Conservation (phyloP, 2,888 invertebrate genomes). For the Theretra japonica region DNA sequence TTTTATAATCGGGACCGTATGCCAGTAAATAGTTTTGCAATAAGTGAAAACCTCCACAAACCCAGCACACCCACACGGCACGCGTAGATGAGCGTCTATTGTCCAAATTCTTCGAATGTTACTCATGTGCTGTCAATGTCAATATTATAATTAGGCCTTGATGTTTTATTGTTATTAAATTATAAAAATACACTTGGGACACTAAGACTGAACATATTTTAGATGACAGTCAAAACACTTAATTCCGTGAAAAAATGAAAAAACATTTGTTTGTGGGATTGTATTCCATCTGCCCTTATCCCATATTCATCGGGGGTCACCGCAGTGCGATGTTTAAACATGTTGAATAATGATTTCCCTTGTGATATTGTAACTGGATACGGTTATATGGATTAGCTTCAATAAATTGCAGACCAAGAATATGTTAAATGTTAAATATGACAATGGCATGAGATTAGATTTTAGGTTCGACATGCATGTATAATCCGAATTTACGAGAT, state of each 20-base stretch:
- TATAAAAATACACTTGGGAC: conserved; percentile 2
- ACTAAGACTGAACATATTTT: not conserved
- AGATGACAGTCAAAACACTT: not conserved
- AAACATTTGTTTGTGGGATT: too few relatives aligned
- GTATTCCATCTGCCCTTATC: too few relatives aligned
- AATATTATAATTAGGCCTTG: conserved; percentile 12
- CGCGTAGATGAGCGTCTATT: not conserved
- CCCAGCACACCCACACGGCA: not conserved
- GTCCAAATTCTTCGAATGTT: not conserved
- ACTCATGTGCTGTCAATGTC: not conserved
- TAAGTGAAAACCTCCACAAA: not conserved
- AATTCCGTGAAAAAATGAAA: conserved; percentile 10
- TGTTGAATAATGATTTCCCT: too few relatives aligned
- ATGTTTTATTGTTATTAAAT: not conserved
- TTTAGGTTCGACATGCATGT: too few relatives aligned
- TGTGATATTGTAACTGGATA: too few relatives aligned
- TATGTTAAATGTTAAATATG: too few relatives aligned
- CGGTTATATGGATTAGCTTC: too few relatives aligned
- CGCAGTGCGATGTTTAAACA: too few relatives aligned
- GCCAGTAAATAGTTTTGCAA: conserved; percentile 3
- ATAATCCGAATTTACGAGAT: too few relatives aligned
- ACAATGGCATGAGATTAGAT: too few relatives aligned
- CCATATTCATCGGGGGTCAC: too few relatives aligned
- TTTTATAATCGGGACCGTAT: not conserved
- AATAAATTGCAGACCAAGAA: too few relatives aligned